Evolutionary conservation across 2,113 vertebrate species (phyloP).

Genomic region (Nibea albiflora): DNA sequence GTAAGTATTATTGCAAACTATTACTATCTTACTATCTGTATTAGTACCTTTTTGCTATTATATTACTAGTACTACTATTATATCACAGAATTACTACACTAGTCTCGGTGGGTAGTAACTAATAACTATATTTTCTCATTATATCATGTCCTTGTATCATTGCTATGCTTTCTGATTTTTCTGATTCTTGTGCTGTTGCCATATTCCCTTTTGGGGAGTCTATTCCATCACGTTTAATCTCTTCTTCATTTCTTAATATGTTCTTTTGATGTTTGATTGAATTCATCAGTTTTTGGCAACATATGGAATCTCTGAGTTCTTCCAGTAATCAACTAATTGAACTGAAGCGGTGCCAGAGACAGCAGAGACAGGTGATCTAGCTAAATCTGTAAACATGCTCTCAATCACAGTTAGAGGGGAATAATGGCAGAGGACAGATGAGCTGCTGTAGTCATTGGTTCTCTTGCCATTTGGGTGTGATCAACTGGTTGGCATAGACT

Average conservation of each 20-base stretch:
- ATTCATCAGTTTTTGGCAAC: conserved; percentile 25
- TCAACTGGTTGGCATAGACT: not conserved
- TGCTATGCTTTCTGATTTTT: no score
- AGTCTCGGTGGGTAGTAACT: not conserved
- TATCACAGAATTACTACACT: not conserved
- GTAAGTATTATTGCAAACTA: not conserved
- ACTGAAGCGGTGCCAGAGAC: conserved; percentile 24
- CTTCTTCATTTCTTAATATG: conserved; percentile 7
- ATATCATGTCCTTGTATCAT: not conserved
- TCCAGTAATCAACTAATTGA: conserved; percentile 31
- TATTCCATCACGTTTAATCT: not conserved
- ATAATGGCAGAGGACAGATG: conserved; percentile 8
- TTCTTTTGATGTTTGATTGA: conserved; percentile 1
- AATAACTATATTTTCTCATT: not conserved
- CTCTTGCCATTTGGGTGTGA: conserved; percentile 21
- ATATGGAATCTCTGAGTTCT: conserved; percentile 2
- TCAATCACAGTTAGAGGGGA: conserved; percentile 34
- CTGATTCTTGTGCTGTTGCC: not conserved
- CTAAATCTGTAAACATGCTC: conserved; percentile 34
- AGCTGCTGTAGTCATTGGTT: conserved; percentile 20
- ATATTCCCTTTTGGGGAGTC: not conserved
- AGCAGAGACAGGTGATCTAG: conserved; percentile 32
- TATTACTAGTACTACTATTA: not conserved
- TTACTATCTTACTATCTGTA: not conserved
- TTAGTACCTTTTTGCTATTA: no score